phyloP scores from a whole-genome alignment of 2,888 invertebrate species.

The Acanthoscelides obtectus region DNA sequence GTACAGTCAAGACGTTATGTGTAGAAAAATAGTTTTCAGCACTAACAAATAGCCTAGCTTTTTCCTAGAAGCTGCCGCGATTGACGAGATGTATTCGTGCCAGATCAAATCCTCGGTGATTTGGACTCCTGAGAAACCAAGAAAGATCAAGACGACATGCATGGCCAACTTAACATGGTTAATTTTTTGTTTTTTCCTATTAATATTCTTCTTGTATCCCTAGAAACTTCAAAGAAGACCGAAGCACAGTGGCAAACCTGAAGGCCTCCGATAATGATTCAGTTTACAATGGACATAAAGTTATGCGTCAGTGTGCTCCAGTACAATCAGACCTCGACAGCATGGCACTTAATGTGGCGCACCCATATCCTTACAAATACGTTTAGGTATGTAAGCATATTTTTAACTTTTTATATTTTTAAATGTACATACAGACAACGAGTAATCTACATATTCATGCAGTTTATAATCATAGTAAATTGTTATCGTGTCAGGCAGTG shows the following conservation, averaged over 20 bases:
- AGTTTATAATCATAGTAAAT: background rate
- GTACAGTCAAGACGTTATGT: too few species aligned
- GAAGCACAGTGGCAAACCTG: background rate
- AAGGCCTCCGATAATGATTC: background rate
- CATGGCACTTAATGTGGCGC: background rate
- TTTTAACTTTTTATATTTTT: background rate
- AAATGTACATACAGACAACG: background rate
- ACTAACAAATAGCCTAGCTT: too few species aligned
- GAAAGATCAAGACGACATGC: too few species aligned
- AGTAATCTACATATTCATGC: background rate
- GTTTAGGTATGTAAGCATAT: background rate
- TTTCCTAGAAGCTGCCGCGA: too few species aligned
- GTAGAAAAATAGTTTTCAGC: too few species aligned
- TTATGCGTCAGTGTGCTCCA: background rate
- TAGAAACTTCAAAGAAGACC: background rate
- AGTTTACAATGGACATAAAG: background rate
- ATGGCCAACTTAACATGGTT: too few species aligned
- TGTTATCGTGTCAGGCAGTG: background rate
- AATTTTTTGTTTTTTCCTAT: too few species aligned
- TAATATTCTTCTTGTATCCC: background rate
- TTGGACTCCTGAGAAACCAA: too few species aligned
- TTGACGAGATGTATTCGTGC: too few species aligned
- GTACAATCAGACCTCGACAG: background rate
- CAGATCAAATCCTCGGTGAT: too few species aligned
- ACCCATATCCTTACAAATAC: background rate